phyloP scores from a whole-genome alignment of 2,797 vertebrate genomes.

The Psittacula echo region DNA sequence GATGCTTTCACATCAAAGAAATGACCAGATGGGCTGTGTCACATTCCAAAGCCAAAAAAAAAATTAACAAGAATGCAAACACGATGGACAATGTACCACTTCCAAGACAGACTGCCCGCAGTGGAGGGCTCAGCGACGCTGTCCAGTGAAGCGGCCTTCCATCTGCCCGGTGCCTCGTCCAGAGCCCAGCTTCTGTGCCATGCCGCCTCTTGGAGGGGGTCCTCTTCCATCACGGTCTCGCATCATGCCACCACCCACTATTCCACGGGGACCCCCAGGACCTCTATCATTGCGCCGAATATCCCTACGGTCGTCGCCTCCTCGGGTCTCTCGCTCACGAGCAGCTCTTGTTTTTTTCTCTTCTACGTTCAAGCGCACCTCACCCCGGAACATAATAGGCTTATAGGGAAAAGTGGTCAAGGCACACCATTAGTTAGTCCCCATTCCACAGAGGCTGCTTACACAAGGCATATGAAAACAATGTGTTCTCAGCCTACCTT shows the following conservation, averaged over 20 bases:
- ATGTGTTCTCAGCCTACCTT: not conserved
- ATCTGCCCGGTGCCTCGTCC: constrained; percentile 87
- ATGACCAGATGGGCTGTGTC: constrained; percentile 92
- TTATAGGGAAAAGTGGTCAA: constrained; percentile 73
- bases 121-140: constrained; percentile 87
- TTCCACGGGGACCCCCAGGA: constrained; percentile 85
- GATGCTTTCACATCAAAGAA: constrained; percentile 89
- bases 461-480: fast-evolving
- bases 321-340: constrained; percentile 91
- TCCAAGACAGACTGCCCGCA: constrained; percentile 78
- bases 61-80: constrained; percentile 92
- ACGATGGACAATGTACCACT: constrained; percentile 89
- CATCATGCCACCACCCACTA: constrained; percentile 90
- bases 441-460: fast-evolving
- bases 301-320: constrained; percentile 84
- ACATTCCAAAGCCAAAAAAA: constrained; percentile 94
- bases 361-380: constrained; percentile 97
- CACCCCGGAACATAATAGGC: constrained; percentile 98
- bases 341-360: constrained; percentile 96
- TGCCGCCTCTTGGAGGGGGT: constrained; percentile 88
- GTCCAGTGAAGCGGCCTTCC: constrained; percentile 91
- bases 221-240: constrained; percentile 91
- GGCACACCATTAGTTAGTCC: constrained; percentile 41
- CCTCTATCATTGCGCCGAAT: constrained; percentile 89
- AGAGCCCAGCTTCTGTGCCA: constrained; percentile 84